Evolutionary conservation across 2,797 vertebrate genomes (phyloP).

Genomic region (Hyperoplus lanceolatus): DNA sequence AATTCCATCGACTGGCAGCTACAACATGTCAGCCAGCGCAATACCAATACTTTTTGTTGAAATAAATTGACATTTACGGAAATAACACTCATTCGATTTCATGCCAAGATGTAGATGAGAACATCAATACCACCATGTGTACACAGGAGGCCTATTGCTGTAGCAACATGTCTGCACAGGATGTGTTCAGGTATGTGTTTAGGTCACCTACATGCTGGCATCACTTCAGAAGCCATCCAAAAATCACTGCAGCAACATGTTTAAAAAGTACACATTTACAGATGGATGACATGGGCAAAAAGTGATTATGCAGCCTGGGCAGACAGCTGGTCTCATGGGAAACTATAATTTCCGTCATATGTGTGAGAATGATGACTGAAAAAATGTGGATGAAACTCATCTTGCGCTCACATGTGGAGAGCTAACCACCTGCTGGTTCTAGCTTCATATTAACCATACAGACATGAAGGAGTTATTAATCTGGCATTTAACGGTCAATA

Average conservation of each 20-base stretch:
- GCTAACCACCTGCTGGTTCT: too few relatives aligned
- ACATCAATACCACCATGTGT: conserved; percentile 7
- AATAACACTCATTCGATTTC: not conserved
- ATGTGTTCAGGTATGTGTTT: not conserved
- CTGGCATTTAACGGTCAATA: not conserved
- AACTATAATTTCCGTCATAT: too few relatives aligned
- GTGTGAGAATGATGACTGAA: too few relatives aligned
- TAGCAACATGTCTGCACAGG: not conserved
- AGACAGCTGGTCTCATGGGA: too few relatives aligned
- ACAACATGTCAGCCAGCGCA: not conserved
- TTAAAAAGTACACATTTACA: too few relatives aligned
- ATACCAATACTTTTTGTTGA: not conserved
- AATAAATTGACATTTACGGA: not conserved
- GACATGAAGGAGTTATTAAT: not conserved
- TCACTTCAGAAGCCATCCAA: too few relatives aligned
- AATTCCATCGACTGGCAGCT: conserved; percentile 11
- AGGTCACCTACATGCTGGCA: not conserved
- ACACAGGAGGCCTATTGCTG: not conserved
- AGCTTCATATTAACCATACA: too few relatives aligned
- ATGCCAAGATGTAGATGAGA: conserved; percentile 3
- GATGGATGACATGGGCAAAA: too few relatives aligned
- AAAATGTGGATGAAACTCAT: too few relatives aligned
- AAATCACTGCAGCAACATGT: too few relatives aligned
- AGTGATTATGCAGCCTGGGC: too few relatives aligned
- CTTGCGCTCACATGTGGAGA: too few relatives aligned